Conservation (phyloP, 2,113 vertebrate species). For the Tringa solitaria region DNA sequence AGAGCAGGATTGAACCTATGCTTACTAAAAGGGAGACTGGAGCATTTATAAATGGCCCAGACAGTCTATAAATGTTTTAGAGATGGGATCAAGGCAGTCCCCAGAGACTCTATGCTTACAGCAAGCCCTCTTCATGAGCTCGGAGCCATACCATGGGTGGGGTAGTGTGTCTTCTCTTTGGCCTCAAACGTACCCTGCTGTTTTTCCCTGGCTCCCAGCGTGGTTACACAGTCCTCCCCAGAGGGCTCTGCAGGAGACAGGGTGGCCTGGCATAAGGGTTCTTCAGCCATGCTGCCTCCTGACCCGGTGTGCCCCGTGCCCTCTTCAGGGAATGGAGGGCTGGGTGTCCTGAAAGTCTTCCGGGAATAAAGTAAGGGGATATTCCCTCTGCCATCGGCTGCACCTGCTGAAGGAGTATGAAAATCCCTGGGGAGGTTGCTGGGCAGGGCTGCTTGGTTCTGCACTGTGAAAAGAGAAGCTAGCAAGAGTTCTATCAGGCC, state of each 20-base stretch:
- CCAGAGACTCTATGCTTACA: neutral
- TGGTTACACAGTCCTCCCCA: neutral
- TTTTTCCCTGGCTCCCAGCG: neutral
- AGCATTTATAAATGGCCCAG: conserved; percentile 45
- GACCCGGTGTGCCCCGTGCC: fast-evolving
- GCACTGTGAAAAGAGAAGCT: neutral
- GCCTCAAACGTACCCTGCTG: neutral
- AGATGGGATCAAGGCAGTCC: neutral
- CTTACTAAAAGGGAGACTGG: conserved; percentile 34
- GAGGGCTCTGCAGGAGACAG: neutral
- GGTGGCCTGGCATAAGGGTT: neutral
- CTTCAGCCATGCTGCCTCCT: neutral
- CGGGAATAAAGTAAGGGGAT: neutral
- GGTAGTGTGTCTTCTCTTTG: neutral
- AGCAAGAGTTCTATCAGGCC: neutral
- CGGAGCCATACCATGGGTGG: neutral
- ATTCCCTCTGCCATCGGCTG: neutral
- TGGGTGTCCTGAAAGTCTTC: neutral
- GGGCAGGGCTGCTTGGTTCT: neutral
- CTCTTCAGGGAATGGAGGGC: neutral
- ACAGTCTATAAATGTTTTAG: conserved; percentile 44
- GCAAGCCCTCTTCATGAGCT: neutral
- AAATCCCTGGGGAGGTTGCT: neutral
- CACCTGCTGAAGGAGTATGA: neutral
- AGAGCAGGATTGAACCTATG: conserved; percentile 17